A percentile compares a stretch with the other conserved stretches of the same genome.
These are phyloP conservation scores for Vollenhovia emeryi DNA, from an alignment of 1,140 invertebrate species.

Conservation along the genomic window DNA sequence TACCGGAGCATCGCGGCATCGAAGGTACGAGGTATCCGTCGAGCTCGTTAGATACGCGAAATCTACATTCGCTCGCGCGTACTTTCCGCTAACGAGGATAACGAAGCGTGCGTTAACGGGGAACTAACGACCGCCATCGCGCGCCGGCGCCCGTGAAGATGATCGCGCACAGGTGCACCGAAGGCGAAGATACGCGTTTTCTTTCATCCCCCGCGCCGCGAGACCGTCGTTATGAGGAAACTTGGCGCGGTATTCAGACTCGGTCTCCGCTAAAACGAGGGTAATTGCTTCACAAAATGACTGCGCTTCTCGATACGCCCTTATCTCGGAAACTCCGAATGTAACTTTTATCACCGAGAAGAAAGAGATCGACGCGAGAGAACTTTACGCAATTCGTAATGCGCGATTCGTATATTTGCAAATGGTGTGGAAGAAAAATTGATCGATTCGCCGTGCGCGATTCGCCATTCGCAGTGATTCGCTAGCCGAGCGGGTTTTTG, in stretches of 20 bases:
- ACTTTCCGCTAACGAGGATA: conserved; percentile 65
- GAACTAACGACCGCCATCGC: conserved; percentile 45
- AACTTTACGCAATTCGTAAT: too few species aligned
- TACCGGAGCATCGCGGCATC: conserved; percentile 20
- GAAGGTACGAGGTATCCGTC: conserved; percentile 54
- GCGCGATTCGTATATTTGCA: too few species aligned
- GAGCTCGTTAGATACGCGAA: conserved; percentile 45
- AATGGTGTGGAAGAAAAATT: too few species aligned
- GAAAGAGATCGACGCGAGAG: not conserved
- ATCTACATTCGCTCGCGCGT: conserved; percentile 30
- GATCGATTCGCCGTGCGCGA: too few species aligned
- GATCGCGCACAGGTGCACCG: conserved; percentile 17
- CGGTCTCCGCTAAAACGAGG: not conserved
- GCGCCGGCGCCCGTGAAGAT: conserved; percentile 51
- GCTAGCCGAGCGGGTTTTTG: too few species aligned
- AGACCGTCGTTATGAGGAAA: not conserved
- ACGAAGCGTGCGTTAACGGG: conserved; percentile 70
- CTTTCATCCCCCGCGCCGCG: not conserved
- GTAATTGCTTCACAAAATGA: not conserved
- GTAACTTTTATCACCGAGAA: not conserved
- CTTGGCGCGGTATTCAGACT: not conserved
- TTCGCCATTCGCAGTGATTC: too few species aligned
- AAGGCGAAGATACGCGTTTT: not conserved
- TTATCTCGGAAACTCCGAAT: not conserved
- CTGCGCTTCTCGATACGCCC: not conserved